Base-by-base conservation (phyloP, 2,888 invertebrate genomes). In the Ptilodon capucinus region DNA sequence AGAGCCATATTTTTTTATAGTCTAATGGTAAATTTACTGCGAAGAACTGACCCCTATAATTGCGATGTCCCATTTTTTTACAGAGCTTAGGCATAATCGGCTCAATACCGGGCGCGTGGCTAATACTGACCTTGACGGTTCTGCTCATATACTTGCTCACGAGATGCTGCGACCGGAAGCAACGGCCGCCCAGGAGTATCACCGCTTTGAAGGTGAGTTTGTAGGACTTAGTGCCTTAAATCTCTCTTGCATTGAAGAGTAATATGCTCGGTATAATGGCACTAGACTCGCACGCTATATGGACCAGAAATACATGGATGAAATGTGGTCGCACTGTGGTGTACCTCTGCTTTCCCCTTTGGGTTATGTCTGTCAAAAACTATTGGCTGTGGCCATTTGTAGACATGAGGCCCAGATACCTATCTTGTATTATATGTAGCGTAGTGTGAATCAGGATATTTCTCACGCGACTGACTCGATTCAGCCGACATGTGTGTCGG, bases 91-190 rank as follows among this genome's bases (percentile, higher is more conserved):
- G 97, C 41, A 97, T 99, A 78, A 92, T 98, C 74, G 97, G 96
- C 49, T 97, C 97, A 34, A 94, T 98, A 61, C 98, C 98, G n/a
- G 97, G 98, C 49, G 96, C 97, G 34, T 95, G 97, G 94, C 93
- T 98, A 74, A 97, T 98, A 72, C 92, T 98, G 54, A 97, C 98
- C 21, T 92, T 98, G 69, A 93, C 97, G 63, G 94, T 98, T 44
- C 93, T 98, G 67, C 93, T 98, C 64, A 95, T 98, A 72, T 98
- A 98, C 91, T 93, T 98, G 81, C 94, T 98, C 86, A 97, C 97
- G 74, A 93, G 98, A 91, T 98, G 98, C 91, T 98, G 98, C 93
- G 98, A 98, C 92, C 94, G 97, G 73, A 97, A 97, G 85, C 97
- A 97, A 63, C 94, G 97, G 46, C 96, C 97, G 53, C 95, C 96